phyloP scores from a whole-genome alignment of 2,113 vertebrate species.

The Heptranchias perlo region DNA sequence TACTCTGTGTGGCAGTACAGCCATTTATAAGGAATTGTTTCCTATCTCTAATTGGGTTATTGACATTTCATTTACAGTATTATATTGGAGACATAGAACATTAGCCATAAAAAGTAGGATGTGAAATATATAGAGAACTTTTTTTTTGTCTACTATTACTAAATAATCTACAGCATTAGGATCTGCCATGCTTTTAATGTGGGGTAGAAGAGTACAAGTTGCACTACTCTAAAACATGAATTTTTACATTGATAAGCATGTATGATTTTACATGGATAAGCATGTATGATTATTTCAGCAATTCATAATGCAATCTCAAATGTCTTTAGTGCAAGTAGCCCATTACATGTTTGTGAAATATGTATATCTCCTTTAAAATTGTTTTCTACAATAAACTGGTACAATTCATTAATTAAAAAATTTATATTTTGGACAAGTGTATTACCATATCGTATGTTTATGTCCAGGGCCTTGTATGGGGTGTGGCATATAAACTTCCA shows the following conservation, averaged over 20 bases:
- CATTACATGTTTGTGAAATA: neutral
- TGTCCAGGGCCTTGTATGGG: constrained; percentile 85
- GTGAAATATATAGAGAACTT: neutral
- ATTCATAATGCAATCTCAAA: neutral
- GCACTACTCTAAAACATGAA: neutral
- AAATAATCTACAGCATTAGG: neutral
- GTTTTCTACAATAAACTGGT: neutral
- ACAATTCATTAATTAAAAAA: neutral
- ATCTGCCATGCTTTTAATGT: neutral
- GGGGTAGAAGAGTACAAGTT: neutral
- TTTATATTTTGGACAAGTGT: neutral
- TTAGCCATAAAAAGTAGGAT: neutral
- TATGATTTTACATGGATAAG: neutral
- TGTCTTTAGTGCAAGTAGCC: neutral
- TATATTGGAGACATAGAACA: neutral
- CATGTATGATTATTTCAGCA: neutral
- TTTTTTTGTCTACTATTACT: neutral
- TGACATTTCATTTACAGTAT: neutral
- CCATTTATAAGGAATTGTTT: neutral
- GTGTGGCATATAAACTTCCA: constrained; percentile 86
- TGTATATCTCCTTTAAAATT: neutral
- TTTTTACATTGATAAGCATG: neutral
- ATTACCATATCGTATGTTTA: constrained; percentile 41
- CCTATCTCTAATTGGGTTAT: neutral
- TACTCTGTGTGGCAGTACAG: neutral